phyloP scores from a whole-genome alignment of 2,888 invertebrate genomes.

The Portevinia maculata region DNA sequence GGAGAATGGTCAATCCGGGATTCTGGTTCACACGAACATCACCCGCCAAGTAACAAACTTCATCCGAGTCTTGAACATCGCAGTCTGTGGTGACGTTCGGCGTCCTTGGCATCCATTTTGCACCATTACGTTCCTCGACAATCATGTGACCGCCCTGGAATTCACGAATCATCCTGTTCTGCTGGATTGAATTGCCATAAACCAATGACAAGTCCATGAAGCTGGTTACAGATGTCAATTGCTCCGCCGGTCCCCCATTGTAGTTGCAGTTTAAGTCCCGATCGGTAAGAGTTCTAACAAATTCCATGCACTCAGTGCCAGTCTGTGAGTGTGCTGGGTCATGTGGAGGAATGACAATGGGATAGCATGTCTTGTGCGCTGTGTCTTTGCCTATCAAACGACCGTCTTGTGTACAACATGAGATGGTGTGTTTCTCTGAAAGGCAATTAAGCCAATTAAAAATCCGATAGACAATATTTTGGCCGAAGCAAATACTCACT shows the following conservation, averaged over 20 bases:
- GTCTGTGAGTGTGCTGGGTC: conserved; percentile 85
- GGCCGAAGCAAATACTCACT: conserved; percentile 84
- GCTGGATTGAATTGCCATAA: conserved; percentile 89
- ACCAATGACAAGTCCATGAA: conserved; percentile 90
- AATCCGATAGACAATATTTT: not conserved
- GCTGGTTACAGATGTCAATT: conserved; percentile 84
- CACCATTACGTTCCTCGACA: conserved; percentile 86
- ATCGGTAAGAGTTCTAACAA: conserved; percentile 87
- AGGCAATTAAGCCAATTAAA: conserved; percentile 49
- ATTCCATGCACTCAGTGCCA: conserved; percentile 86
- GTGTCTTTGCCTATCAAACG: conserved; percentile 83
- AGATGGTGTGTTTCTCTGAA: conserved; percentile 85
- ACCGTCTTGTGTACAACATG: conserved; percentile 86
- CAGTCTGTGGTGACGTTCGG: conserved; percentile 89
- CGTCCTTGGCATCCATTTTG: conserved; percentile 89
- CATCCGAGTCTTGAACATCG: conserved; percentile 85
- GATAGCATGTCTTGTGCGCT: conserved; percentile 83
- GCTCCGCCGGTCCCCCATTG: conserved; percentile 85
- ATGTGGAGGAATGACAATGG: conserved; percentile 85
- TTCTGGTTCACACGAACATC: conserved; percentile 84
- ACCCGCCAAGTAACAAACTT: conserved; percentile 91
- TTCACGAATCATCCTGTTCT: conserved; percentile 87
- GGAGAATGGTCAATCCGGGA: conserved; percentile 83
- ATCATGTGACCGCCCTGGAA: conserved; percentile 87
- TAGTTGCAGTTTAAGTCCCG: conserved; percentile 86